These are phyloP conservation scores for Rousettus leschenaultii DNA, from an alignment of 2,113 vertebrate genomes.

Conservation along the genomic window DNA sequence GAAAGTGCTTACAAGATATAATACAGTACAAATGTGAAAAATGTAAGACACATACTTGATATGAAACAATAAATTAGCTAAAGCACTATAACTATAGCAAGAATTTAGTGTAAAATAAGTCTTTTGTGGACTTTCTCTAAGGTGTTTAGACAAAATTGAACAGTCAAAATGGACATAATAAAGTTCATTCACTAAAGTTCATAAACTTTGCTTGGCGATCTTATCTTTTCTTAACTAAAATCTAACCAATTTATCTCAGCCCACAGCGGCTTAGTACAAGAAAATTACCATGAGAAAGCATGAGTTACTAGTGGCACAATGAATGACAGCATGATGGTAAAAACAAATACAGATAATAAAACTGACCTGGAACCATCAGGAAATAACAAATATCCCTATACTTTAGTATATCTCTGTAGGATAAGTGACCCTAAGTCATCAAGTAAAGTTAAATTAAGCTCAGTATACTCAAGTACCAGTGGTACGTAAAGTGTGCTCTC, in stretches of 20 bases:
- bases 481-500: neutral
- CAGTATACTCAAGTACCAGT: neutral
- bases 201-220: neutral
- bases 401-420: neutral
- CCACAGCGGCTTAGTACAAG: neutral
- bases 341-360: neutral
- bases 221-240: neutral
- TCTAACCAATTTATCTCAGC: neutral
- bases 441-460: neutral
- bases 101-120: neutral
- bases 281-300: neutral
- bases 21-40: neutral
- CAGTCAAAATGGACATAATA: neutral
- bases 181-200: neutral
- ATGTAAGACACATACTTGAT: neutral
- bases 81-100: neutral
- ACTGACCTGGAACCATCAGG: neutral
- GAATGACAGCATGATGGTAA: neutral
- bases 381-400: neutral
- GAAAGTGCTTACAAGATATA: neutral
- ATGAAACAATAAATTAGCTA: neutral
- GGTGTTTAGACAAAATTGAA: neutral
- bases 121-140: neutral
- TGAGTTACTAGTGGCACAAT: neutral
- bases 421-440: neutral